These are phyloP conservation scores for Pentalonia nigronervosa DNA, from an alignment of 1,140 invertebrate genomes.

Conservation along the genomic window DNA sequence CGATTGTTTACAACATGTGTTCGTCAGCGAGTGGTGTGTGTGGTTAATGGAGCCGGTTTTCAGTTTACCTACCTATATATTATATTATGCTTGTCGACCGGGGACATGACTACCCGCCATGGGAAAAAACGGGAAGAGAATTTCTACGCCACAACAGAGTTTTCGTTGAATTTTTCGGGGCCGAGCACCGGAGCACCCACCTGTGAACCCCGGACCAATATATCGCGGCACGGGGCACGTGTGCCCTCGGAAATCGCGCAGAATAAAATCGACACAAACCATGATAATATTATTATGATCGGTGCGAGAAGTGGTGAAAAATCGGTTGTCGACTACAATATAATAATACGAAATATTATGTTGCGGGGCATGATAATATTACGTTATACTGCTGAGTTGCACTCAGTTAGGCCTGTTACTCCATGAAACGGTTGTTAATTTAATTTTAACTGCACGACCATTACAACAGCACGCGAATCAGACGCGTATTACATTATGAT, in stretches of 20 bases:
- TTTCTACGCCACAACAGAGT: background rate
- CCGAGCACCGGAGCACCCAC: background rate
- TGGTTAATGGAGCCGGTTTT: conserved; percentile 57
- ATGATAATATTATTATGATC: background rate
- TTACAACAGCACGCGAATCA: background rate
- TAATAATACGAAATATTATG: background rate
- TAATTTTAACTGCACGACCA: conserved; percentile 4
- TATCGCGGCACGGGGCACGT: background rate
- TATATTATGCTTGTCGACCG: conserved; percentile 4
- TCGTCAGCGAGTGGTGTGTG: conserved; percentile 27
- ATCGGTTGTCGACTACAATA: background rate
- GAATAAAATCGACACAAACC: background rate
- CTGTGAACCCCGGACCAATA: background rate
- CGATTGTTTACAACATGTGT: conserved; percentile 57
- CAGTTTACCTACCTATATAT: conserved; percentile 38
- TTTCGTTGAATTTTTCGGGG: background rate
- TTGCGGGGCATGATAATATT: background rate
- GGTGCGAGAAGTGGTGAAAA: background rate
- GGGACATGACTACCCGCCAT: background rate
- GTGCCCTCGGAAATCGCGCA: background rate
- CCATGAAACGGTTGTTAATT: background rate
- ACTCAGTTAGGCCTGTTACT: background rate
- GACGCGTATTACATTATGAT: background rate
- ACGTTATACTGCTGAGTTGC: background rate
- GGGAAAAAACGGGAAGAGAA: conserved; percentile 40